Conservation (phyloP, 2,888 invertebrate species). For the Malachius bipustulatus region DNA sequence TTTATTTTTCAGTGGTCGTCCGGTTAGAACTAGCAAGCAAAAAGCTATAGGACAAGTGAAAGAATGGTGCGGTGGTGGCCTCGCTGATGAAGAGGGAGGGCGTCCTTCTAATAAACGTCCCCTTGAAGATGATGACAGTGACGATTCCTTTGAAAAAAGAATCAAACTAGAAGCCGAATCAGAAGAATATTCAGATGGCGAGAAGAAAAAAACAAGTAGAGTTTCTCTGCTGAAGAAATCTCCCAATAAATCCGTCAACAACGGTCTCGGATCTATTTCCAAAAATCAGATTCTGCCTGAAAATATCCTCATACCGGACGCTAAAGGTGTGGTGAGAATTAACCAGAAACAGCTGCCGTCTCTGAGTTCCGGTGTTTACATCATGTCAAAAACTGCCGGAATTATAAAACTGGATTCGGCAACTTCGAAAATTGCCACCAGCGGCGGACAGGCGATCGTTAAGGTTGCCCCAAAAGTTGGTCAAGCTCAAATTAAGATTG, state of each 20-base stretch:
- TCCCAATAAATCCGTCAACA: conserved; percentile 11
- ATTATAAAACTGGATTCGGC: conserved; percentile 57
- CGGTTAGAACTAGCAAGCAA: conserved; percentile 66
- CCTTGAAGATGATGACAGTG: conserved; percentile 26
- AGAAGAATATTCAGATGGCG: conserved; percentile 26
- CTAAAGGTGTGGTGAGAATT: conserved; percentile 61
- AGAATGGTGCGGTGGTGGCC: conserved; percentile 66
- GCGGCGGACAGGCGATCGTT: conserved; percentile 33
- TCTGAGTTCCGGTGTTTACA: conserved; percentile 53
- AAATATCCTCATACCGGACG: conserved; percentile 39
- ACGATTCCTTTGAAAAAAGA: conserved; percentile 33
- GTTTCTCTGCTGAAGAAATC: neutral
- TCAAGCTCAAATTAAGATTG: conserved; percentile 38
- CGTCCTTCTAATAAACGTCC: conserved; percentile 22
- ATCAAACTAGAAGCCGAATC: conserved; percentile 32
- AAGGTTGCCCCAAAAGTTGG: conserved; percentile 42
- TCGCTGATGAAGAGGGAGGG: conserved; percentile 38
- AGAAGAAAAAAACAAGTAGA: conserved; percentile 12
- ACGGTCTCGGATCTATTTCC: conserved; percentile 24
- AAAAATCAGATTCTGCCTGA: conserved; percentile 25
- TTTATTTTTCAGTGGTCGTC: conserved; percentile 42
- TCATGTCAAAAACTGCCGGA: conserved; percentile 65
- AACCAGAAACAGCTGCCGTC: conserved; percentile 61
- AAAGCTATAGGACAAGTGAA: conserved; percentile 75
- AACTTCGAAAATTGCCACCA: conserved; percentile 32